Conservation (phyloP, 2,797 vertebrate species). For the Acropternis orthonyx region DNA sequence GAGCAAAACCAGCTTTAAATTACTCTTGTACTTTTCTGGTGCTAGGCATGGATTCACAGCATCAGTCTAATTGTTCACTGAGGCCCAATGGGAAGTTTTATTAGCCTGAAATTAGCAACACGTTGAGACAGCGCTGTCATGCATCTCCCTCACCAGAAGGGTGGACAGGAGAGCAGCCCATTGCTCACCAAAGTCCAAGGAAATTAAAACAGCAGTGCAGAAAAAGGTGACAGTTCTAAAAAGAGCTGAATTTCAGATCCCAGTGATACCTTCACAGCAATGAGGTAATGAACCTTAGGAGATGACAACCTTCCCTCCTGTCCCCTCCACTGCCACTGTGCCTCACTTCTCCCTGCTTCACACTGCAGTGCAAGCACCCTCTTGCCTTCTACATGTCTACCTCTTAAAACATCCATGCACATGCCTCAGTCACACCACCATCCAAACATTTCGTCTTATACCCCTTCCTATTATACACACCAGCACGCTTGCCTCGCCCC, state of each 20-base stretch:
- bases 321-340: neutral
- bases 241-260: neutral
- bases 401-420: neutral
- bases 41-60: neutral
- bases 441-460: neutral
- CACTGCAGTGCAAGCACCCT: neutral
- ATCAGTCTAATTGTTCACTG: neutral
- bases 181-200: neutral
- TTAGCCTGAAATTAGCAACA: neutral
- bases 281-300: neutral
- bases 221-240: neutral
- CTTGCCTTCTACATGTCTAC: neutral
- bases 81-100: slow-evolving; percentile 7
- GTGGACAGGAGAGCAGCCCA: neutral
- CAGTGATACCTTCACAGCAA: neutral
- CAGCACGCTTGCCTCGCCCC: rapidly evolving
- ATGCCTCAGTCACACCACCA: neutral
- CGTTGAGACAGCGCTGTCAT: rapidly evolving
- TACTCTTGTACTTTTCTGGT: neutral
- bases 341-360: neutral
- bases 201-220: neutral
- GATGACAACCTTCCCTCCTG: neutral
- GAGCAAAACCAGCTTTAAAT: neutral
- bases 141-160: neutral
- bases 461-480: neutral